These are phyloP conservation scores for Ormyrus rosae DNA, from an alignment of 2,888 invertebrate genomes.

Conservation along the genomic window DNA sequence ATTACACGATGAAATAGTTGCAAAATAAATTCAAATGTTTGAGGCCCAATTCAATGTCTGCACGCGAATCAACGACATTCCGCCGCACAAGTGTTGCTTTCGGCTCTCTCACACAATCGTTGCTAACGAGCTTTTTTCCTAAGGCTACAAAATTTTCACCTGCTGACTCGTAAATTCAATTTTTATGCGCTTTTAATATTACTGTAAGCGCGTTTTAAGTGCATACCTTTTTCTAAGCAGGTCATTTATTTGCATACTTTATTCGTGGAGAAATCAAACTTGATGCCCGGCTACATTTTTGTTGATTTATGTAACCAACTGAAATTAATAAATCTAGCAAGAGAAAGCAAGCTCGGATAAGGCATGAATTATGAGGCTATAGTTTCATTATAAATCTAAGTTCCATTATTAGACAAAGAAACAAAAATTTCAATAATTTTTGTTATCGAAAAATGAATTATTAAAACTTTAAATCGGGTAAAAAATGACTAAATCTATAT, in stretches of 20 bases:
- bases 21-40: no score
- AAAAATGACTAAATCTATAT: no score
- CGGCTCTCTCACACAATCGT: not conserved
- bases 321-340: conserved; percentile 28
- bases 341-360: not conserved
- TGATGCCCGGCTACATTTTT: no score
- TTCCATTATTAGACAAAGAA: no score
- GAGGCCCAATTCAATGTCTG: not conserved
- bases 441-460: no score
- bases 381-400: no score
- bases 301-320: no score
- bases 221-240: not conserved
- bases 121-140: conserved; percentile 30
- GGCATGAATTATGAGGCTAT: not conserved
- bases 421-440: no score
- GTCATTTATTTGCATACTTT: conserved; percentile 14
- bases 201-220: conserved; percentile 38
- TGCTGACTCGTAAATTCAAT: conserved; percentile 17
- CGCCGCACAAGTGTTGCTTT: not conserved
- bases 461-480: no score
- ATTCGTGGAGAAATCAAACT: not conserved
- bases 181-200: conserved; percentile 49
- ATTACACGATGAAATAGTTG: no score
- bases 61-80: conserved; percentile 37
- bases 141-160: not conserved